These are phyloP conservation scores for Mythimna vitellina DNA, from an alignment of 2,888 invertebrate species.

Conservation along the genomic window DNA sequence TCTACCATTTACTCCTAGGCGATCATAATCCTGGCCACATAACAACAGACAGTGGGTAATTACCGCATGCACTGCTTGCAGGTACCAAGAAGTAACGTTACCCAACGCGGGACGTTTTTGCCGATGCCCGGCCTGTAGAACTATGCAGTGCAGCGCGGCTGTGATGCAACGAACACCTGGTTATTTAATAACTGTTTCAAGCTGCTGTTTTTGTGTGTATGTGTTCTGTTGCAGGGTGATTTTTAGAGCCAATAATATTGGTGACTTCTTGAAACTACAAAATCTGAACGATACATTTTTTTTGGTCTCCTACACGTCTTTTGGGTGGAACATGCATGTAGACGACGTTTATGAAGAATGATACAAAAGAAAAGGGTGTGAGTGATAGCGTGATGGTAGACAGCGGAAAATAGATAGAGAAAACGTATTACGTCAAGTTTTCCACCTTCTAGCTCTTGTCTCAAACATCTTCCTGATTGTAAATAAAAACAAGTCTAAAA, in stretches of 20 bases:
- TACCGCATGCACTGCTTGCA: slow-evolving; percentile 49
- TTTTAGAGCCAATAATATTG: not conserved
- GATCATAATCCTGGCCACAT: slow-evolving; percentile 23
- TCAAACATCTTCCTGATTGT: no score
- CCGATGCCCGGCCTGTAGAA: slow-evolving; percentile 34
- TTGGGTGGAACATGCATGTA: no score
- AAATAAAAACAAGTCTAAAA: no score
- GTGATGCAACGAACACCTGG: slow-evolving; percentile 56
- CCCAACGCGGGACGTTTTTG: slow-evolving; percentile 61
- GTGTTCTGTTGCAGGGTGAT: slow-evolving; percentile 5
- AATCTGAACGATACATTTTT: no score
- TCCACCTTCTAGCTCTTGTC: no score
- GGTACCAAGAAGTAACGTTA: slow-evolving; percentile 58
- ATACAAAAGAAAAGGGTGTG: no score
- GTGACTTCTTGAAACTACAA: not conserved
- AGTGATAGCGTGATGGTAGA: no score
- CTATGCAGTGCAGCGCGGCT: slow-evolving; percentile 30
- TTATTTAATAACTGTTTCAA: slow-evolving; percentile 60
- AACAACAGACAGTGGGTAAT: slow-evolving; percentile 45
- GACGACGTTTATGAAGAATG: no score
- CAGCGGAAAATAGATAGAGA: no score
- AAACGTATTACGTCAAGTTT: no score
- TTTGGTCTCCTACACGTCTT: no score
- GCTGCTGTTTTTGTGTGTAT: slow-evolving; percentile 21
- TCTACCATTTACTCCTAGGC: not conserved